These are phyloP conservation scores for Capitulum mitella DNA, from an alignment of 2,888 invertebrate genomes.

Conservation along the genomic window DNA sequence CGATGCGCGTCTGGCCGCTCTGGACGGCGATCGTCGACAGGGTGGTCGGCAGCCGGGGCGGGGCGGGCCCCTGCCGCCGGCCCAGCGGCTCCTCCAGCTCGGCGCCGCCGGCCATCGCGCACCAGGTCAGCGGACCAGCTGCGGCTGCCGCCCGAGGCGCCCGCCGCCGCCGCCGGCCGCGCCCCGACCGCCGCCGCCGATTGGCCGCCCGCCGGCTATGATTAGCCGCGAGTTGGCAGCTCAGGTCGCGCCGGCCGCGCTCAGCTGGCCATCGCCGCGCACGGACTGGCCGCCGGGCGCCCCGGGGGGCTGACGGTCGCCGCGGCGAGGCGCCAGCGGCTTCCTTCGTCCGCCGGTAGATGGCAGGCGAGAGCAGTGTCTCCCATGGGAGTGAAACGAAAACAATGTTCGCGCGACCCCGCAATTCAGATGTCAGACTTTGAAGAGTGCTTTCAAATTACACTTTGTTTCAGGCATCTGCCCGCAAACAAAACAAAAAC, in stretches of 20 bases:
- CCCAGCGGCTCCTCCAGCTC: slow-evolving; percentile 4
- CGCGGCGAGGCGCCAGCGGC: no score
- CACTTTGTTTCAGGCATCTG: no score
- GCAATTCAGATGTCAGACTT: no score
- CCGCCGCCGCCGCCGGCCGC: background rate
- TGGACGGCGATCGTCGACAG: slow-evolving; percentile 86
- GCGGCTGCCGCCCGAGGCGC: background rate
- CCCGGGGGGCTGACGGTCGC: no score
- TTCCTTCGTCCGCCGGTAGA: background rate
- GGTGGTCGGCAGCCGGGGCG: slow-evolving; percentile 54
- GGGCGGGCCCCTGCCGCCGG: background rate
- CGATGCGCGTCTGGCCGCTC: slow-evolving; percentile 74
- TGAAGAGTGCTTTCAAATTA: no score
- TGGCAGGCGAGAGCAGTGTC: background rate
- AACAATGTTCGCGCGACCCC: no score
- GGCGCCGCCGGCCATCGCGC: background rate
- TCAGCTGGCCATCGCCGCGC: background rate
- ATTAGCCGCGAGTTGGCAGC: background rate
- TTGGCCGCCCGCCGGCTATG: background rate
- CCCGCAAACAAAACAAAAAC: no score
- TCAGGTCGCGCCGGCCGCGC: background rate
- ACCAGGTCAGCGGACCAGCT: background rate
- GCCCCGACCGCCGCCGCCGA: background rate
- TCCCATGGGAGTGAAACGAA: no score
- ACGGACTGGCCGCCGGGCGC: background rate